These are phyloP conservation scores for Eilema depressum DNA, from an alignment of 2,888 invertebrate genomes.

Conservation along the genomic window DNA sequence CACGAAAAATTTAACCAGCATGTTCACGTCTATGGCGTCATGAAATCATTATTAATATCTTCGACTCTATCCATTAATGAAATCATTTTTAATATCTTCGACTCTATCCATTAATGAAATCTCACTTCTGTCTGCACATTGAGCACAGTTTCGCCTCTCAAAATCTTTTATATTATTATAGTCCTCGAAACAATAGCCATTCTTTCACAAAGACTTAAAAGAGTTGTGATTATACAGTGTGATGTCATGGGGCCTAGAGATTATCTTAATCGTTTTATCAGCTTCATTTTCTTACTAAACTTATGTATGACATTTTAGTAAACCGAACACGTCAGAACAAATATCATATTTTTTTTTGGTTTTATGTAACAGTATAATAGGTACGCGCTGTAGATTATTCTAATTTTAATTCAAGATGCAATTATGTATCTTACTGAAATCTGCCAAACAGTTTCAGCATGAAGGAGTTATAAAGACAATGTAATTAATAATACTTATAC, in stretches of 20 bases:
- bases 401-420: not conserved
- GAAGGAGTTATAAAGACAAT: not conserved
- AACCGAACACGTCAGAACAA: not conserved
- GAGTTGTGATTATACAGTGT: not conserved
- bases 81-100: not conserved
- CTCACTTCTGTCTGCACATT: not conserved
- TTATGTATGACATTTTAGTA: not conserved
- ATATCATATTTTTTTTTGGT: not conserved
- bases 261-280: not conserved
- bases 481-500: not conserved
- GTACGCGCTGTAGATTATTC: not conserved
- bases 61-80: constrained; percentile 1
- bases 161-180: not conserved
- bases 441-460: not conserved
- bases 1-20: not conserved
- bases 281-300: not conserved
- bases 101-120: constrained; percentile 4
- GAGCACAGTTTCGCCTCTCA: not conserved
- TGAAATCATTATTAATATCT: not conserved
- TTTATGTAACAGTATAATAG: not conserved
- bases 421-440: not conserved
- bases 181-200: not conserved
- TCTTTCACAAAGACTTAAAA: not conserved
- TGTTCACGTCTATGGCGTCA: not conserved
- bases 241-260: not conserved